Percentiles rank a stretch among this genome's conserved stretches.
These are phyloP conservation scores for Pseudococcus viburni DNA, from an alignment of 2,888 invertebrate genomes.

Conservation along the genomic window DNA sequence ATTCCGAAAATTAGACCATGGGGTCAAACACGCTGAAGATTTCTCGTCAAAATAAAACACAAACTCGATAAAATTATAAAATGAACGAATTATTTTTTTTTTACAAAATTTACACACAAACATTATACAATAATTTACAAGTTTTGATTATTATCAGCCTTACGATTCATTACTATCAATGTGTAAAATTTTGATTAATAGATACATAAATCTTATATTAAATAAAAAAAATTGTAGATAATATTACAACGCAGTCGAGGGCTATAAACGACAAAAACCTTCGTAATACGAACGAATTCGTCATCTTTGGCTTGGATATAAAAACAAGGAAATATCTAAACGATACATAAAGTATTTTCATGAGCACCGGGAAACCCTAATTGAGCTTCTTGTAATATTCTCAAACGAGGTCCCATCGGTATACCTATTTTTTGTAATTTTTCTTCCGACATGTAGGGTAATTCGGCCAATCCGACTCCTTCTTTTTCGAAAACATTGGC, in stretches of 20 bases:
- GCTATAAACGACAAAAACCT: background rate
- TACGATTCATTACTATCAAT: background rate
- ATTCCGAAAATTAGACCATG: background rate
- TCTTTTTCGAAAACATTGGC: slow-evolving; percentile 86
- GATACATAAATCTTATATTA: background rate
- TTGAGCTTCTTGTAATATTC: slow-evolving; percentile 89
- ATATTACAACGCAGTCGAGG: slow-evolving; percentile 4
- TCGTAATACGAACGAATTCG: background rate
- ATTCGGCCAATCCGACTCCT: slow-evolving; percentile 89
- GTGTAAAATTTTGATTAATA: slow-evolving; percentile 3
- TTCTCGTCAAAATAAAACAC: background rate
- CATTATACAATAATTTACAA: background rate
- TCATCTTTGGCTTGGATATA: background rate
- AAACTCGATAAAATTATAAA: background rate
- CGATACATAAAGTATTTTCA: slow-evolving; percentile 74
- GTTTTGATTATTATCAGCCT: slow-evolving; percentile 14
- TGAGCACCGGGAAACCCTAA: slow-evolving; percentile 71
- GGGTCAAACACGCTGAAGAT: background rate
- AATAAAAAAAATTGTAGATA: background rate
- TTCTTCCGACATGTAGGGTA: slow-evolving; percentile 92
- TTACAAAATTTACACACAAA: background rate
- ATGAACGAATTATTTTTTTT: slow-evolving; percentile 1
- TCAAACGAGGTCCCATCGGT: slow-evolving; percentile 89
- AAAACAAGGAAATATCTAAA: slow-evolving; percentile 69
- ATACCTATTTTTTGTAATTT: slow-evolving; percentile 88